These are phyloP conservation scores for Enteromius anoplus DNA, from an alignment of 2,797 vertebrate genomes.

Conservation along the genomic window DNA sequence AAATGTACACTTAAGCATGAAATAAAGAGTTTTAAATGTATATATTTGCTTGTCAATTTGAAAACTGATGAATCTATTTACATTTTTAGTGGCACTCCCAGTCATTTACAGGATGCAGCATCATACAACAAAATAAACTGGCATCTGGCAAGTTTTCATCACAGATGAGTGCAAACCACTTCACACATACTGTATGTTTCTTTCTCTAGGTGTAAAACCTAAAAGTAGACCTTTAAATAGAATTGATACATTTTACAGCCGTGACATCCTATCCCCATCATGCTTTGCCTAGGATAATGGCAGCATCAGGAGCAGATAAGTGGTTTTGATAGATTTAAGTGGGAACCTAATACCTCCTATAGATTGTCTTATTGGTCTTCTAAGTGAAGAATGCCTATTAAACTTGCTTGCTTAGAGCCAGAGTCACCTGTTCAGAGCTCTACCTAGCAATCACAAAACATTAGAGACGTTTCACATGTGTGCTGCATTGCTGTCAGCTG, in stretches of 20 bases:
- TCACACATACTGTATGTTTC: background rate
- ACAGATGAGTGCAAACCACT: constrained; percentile 14
- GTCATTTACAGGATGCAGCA: too few relatives aligned
- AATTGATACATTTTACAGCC: constrained; percentile 9
- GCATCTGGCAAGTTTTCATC: background rate
- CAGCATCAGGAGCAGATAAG: constrained; percentile 32
- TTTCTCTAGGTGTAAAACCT: constrained; percentile 11
- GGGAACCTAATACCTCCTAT: constrained; percentile 31
- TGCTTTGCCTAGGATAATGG: constrained; percentile 21
- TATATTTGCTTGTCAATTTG: background rate
- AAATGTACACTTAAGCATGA: background rate
- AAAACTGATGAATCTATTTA: background rate
- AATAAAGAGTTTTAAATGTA: background rate
- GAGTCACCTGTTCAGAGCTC: constrained; percentile 35
- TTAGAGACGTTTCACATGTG: constrained; percentile 36
- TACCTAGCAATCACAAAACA: constrained; percentile 38
- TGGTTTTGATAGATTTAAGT: constrained; percentile 34
- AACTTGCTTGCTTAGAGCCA: constrained; percentile 20
- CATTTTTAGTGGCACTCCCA: background rate
- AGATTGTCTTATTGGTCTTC: constrained; percentile 4
- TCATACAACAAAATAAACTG: background rate
- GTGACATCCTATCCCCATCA: constrained; percentile 11
- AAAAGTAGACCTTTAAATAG: constrained; percentile 23
- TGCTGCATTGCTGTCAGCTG: constrained; percentile 54
- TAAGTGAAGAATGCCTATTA: constrained; percentile 27